Conservation (phyloP, 2,113 vertebrate species). For the Embiotoca jacksoni region DNA sequence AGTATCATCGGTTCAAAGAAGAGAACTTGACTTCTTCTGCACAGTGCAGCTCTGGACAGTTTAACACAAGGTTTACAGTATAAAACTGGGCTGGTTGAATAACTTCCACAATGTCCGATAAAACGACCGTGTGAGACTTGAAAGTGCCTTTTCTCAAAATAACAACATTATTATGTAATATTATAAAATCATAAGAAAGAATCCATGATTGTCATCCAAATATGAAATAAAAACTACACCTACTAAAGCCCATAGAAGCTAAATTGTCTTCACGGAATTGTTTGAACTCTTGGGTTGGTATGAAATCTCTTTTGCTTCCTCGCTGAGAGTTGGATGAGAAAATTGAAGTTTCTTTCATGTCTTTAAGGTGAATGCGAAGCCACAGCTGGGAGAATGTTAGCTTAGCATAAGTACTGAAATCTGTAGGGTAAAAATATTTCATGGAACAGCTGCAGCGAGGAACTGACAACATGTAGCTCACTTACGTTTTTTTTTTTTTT, state of each 20-base stretch:
- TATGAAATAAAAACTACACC: slow-evolving; percentile 38
- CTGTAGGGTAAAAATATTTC: background rate
- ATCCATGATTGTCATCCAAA: slow-evolving; percentile 73
- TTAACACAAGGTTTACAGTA: slow-evolving; percentile 27
- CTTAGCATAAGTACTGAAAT: slow-evolving; percentile 12
- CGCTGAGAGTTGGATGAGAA: background rate
- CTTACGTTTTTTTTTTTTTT: background rate
- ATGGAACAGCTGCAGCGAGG: too few relatives aligned
- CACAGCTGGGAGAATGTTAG: background rate
- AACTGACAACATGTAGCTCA: background rate
- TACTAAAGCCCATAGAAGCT: slow-evolving; percentile 6
- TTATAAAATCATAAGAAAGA: slow-evolving; percentile 30
- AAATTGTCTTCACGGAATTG: slow-evolving; percentile 13
- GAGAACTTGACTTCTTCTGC: slow-evolving; percentile 49
- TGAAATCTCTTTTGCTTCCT: slow-evolving; percentile 3
- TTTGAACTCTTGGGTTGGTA: slow-evolving; percentile 11
- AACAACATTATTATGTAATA: slow-evolving; percentile 43
- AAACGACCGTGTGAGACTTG: slow-evolving; percentile 28
- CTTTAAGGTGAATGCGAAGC: background rate
- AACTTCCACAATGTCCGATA: slow-evolving; percentile 21
- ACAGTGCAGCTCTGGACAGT: slow-evolving; percentile 40
- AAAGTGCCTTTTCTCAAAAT: slow-evolving; percentile 64
- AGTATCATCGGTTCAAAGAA: slow-evolving; percentile 43
- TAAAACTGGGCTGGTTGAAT: slow-evolving; percentile 45
- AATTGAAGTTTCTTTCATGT: background rate